Percentiles rank a stretch among this genome's conserved stretches.
phyloP scores from a whole-genome alignment of 2,797 vertebrate species.

The Cyprinodon diabolis region DNA sequence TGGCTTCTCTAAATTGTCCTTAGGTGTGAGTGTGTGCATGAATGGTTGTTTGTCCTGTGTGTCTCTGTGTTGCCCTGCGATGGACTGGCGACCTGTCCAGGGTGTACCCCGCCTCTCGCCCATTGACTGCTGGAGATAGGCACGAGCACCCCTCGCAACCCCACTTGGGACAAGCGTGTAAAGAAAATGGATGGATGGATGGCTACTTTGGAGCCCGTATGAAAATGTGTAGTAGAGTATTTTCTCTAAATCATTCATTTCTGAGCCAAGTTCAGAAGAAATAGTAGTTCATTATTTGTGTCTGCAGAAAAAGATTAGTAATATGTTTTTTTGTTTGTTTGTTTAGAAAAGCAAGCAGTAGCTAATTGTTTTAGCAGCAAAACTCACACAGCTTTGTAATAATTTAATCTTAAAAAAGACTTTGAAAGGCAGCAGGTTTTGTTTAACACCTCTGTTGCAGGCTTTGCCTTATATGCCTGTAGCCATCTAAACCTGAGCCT shows the following conservation, averaged over 20 bases:
- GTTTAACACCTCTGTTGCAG: slow-evolving; percentile 1
- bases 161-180: no score
- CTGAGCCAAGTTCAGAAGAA: slow-evolving; percentile 35
- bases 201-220: no score
- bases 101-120: no score
- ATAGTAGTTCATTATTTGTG: slow-evolving; percentile 33
- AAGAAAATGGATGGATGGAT: no score
- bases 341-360: slow-evolving; percentile 12
- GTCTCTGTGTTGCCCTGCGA: no score
- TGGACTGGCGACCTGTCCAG: no score
- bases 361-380: slow-evolving; percentile 14
- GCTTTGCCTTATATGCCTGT: slow-evolving; percentile 8
- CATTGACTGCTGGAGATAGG: no score
- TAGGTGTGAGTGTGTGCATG: no score
- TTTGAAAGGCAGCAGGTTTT: slow-evolving; percentile 8
- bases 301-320: slow-evolving; percentile 9
- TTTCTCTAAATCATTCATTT: slow-evolving; percentile 38
- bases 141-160: no score
- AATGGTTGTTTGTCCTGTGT: no score
- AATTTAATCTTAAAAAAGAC: slow-evolving; percentile 21
- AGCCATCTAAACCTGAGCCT: slow-evolving; percentile 34
- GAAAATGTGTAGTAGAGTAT: slow-evolving; percentile 20
- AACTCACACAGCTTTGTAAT: slow-evolving; percentile 12
- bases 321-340: slow-evolving; percentile 20
- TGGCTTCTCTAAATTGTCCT: no score